A percentile compares a stretch with the other conserved stretches of the same genome.
Evolutionary conservation across 2,113 vertebrate genomes (phyloP).

Genomic region (Charina bottae): DNA sequence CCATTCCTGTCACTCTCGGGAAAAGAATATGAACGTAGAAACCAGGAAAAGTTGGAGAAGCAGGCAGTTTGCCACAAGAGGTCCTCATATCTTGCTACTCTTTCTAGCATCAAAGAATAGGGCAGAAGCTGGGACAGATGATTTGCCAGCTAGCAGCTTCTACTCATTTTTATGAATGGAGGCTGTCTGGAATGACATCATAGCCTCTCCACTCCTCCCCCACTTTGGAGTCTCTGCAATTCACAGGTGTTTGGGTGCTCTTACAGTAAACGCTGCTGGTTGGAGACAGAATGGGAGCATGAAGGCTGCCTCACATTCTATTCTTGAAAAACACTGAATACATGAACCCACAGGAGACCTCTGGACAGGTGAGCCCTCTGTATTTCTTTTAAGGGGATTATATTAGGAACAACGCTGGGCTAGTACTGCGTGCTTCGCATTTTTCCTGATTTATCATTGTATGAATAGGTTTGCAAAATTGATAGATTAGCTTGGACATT

Average conservation of each 20-base stretch:
- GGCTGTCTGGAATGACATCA: constrained; percentile 48
- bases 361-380: constrained; percentile 50
- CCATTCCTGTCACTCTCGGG: neutral
- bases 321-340: neutral
- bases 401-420: neutral
- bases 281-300: neutral
- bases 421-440: neutral
- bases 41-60: neutral
- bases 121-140: neutral
- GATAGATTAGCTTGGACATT: neutral
- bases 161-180: constrained; percentile 35
- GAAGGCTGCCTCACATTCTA: neutral
- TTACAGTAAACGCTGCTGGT: neutral
- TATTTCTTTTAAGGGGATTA: neutral
- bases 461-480: neutral
- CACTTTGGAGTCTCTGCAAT: constrained; percentile 1
- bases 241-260: constrained; percentile 27
- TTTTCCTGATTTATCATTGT: accelerated
- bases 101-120: neutral
- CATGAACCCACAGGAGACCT: neutral
- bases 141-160: constrained; percentile 1
- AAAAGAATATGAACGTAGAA: neutral
- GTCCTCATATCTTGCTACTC: constrained; percentile 30
- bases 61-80: constrained; percentile 41
- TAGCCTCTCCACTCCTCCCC: constrained; percentile 54